A percentile compares a stretch with the other conserved stretches of the same genome.
phyloP scores from a whole-genome alignment of 2,888 invertebrate species.

The Drosophila neoperkinsi region DNA sequence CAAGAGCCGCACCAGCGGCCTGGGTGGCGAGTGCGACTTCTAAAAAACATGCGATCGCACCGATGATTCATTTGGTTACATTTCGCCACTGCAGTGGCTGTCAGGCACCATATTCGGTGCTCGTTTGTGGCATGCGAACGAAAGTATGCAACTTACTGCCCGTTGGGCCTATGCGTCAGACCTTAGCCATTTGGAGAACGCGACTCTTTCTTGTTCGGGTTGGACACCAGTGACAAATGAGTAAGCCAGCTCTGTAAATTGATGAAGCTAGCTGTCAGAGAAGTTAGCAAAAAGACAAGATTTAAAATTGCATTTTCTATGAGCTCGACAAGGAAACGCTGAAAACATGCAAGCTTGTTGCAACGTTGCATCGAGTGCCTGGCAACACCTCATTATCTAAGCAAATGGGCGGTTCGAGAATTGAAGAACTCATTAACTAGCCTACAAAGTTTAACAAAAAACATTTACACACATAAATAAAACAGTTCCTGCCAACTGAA shows the following conservation, averaged over 20 bases:
- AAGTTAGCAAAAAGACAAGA: background rate
- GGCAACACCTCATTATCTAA: background rate
- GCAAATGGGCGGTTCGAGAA: background rate
- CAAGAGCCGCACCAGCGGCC: constrained; percentile 38
- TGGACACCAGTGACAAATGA: constrained; percentile 3
- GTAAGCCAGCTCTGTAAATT: constrained; percentile 4
- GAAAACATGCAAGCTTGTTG: background rate
- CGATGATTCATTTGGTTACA: constrained; percentile 72
- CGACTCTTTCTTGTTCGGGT: background rate
- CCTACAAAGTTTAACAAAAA: background rate
- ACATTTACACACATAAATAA: background rate
- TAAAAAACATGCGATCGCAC: constrained; percentile 25
- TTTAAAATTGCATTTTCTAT: background rate
- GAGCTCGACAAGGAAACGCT: background rate
- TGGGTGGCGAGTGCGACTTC: constrained; percentile 57
- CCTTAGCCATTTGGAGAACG: constrained; percentile 48
- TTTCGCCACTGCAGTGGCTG: constrained; percentile 61
- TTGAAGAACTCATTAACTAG: background rate
- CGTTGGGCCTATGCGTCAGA: constrained; percentile 65
- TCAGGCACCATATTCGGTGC: constrained; percentile 13
- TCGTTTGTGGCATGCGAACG: constrained; percentile 20
- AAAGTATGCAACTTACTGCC: constrained; percentile 41
- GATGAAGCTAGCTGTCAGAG: background rate
- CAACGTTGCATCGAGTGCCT: background rate
- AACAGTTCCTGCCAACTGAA: background rate